Percentiles rank a stretch among this genome's conserved stretches.
Evolutionary conservation across 2,888 invertebrate genomes (phyloP).

Genomic region (Pheosia gnoma): DNA sequence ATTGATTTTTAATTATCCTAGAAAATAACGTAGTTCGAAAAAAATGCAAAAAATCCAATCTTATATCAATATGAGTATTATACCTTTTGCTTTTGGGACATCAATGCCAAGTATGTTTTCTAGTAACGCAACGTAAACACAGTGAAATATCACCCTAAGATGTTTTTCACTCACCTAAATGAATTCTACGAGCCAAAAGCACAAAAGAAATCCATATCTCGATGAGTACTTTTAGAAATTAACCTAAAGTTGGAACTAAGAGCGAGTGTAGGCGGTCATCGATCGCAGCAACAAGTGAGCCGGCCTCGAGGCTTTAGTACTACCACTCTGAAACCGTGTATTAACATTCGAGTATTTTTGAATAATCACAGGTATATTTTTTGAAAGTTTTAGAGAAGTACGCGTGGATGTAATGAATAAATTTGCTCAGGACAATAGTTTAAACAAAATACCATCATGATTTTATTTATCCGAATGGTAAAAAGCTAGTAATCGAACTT

Average conservation of each 20-base stretch:
- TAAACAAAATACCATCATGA: too few relatives aligned
- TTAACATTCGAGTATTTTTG: neutral
- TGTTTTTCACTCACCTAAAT: constrained; percentile 27
- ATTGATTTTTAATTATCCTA: neutral
- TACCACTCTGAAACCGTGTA: constrained; percentile 19
- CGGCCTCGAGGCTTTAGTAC: constrained; percentile 23
- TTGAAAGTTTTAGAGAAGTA: too few relatives aligned
- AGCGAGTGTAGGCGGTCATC: constrained; percentile 55
- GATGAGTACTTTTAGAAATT: constrained; percentile 57
- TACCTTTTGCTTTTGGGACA: too few relatives aligned
- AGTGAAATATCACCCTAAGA: neutral
- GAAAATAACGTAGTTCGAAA: too few relatives aligned
- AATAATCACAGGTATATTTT: neutral
- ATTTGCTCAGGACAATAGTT: too few relatives aligned
- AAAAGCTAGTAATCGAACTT: too few relatives aligned
- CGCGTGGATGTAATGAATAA: too few relatives aligned
- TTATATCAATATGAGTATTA: too few relatives aligned
- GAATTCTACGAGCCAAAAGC: constrained; percentile 16
- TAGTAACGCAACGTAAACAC: too few relatives aligned
- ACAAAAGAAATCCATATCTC: constrained; percentile 45
- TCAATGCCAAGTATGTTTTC: too few relatives aligned
- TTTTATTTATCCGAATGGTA: too few relatives aligned
- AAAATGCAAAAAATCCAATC: too few relatives aligned
- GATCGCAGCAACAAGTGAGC: constrained; percentile 67
- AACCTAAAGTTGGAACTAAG: constrained; percentile 54